Percentiles rank a stretch among this genome's conserved stretches.
Conservation (phyloP, 2,888 invertebrate genomes). For the Trachelus troglodyta region DNA sequence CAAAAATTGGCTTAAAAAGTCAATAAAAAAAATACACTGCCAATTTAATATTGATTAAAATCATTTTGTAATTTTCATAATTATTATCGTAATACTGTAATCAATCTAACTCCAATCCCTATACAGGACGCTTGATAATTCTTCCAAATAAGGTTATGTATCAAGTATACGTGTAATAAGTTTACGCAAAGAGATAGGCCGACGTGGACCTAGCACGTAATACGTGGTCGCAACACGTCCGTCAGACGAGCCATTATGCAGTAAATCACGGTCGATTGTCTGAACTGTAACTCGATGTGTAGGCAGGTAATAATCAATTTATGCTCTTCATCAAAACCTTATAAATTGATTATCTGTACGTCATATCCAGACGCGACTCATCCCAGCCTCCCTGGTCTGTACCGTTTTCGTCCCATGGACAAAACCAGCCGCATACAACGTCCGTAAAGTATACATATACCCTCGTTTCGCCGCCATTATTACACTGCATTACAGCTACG, state of each 20-base stretch:
- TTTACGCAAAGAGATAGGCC: neutral
- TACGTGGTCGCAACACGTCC: conserved; percentile 29
- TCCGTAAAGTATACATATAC: neutral
- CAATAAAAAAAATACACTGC: too few species aligned
- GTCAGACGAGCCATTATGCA: conserved; percentile 47
- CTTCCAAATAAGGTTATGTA: neutral
- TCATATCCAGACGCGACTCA: conserved; percentile 14
- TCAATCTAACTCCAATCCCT: too few species aligned
- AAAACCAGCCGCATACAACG: conserved; percentile 3
- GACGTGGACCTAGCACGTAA: neutral
- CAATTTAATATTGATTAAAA: neutral
- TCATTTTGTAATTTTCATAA: neutral
- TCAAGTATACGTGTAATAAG: neutral
- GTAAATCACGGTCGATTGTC: conserved; percentile 50
- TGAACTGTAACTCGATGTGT: conserved; percentile 42
- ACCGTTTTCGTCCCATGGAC: conserved; percentile 14
- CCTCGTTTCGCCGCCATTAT: neutral
- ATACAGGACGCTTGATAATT: neutral
- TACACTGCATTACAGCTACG: neutral
- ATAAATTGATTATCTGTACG: conserved; percentile 50
- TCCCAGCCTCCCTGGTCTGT: conserved; percentile 15
- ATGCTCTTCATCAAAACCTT: conserved; percentile 41
- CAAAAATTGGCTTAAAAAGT: too few species aligned
- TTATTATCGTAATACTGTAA: too few species aligned
- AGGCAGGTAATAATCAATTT: conserved; percentile 51